Evolutionary conservation across 2,113 vertebrate species (phyloP).

Genomic region (Thermophis baileyi): DNA sequence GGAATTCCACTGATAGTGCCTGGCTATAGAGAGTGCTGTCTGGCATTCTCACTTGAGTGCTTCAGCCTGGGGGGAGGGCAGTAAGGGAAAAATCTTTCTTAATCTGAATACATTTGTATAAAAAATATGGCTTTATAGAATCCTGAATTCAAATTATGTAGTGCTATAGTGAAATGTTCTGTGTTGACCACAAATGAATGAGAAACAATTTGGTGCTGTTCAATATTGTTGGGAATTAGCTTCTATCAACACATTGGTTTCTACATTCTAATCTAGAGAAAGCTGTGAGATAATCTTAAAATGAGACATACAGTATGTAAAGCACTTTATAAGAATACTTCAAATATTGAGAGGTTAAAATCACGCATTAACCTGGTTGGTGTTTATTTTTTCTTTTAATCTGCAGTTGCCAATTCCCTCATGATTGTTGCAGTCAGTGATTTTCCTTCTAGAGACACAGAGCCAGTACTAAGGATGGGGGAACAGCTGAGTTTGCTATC

Average conservation of each 20-base stretch:
- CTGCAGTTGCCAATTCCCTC: slow-evolving; percentile 50
- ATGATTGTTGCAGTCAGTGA: slow-evolving; percentile 73
- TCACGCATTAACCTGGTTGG: not conserved
- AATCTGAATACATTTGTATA: not conserved
- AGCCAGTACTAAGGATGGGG: slow-evolving; percentile 68
- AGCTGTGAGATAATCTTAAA: not conserved
- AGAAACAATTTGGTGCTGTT: not conserved
- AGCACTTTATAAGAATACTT: not conserved
- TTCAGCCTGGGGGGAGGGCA: not conserved
- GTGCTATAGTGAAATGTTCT: not conserved
- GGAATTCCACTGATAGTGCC: not conserved
- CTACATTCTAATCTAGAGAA: not conserved
- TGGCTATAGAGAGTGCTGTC: not conserved
- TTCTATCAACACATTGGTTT: not conserved
- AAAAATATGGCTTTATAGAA: not conserved
- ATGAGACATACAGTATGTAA: not conserved
- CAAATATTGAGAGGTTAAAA: not conserved
- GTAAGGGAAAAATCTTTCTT: too few relatives aligned
- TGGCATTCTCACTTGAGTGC: too few relatives aligned
- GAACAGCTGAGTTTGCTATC: slow-evolving; percentile 75
- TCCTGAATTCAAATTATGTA: not conserved
- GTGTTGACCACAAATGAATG: not conserved
- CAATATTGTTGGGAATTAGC: not conserved
- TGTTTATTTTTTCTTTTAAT: not conserved
- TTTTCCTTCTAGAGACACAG: slow-evolving; percentile 62